These are phyloP conservation scores for Myxocyprinus asiaticus DNA, from an alignment of 2,113 vertebrate genomes.

Conservation along the genomic window DNA sequence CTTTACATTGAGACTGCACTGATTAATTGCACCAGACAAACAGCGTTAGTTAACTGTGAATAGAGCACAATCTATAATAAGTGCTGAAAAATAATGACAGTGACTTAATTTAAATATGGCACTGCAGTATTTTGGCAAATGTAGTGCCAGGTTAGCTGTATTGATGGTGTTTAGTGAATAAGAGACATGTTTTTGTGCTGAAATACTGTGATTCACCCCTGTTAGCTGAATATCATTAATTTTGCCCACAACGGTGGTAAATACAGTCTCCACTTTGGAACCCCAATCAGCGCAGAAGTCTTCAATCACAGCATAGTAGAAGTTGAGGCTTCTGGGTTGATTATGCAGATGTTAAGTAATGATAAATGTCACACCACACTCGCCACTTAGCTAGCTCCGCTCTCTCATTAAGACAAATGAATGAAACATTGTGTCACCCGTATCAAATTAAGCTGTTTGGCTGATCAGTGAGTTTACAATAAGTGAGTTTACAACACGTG, in stretches of 20 bases:
- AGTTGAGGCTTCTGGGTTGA: constrained; percentile 14
- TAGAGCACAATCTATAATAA: too few species aligned
- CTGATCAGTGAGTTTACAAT: constrained; percentile 21
- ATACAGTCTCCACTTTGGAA: not conserved
- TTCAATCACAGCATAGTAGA: not conserved
- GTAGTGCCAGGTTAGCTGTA: not conserved
- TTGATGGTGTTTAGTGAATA: too few species aligned
- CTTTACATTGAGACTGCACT: too few species aligned
- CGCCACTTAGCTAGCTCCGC: not conserved
- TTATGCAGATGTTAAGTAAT: constrained; percentile 40
- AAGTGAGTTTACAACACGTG: not conserved
- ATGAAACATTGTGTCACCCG: constrained; percentile 26
- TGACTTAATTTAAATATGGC: too few species aligned
- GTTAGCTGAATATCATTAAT: not conserved
- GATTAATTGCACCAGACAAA: too few species aligned
- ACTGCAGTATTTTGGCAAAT: too few species aligned
- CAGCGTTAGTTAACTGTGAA: too few species aligned
- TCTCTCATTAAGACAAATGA: constrained; percentile 22
- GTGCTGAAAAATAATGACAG: too few species aligned
- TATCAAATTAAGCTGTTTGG: constrained; percentile 35
- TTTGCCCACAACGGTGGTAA: not conserved
- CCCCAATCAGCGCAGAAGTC: not conserved
- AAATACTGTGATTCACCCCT: too few species aligned
- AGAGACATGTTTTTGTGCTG: too few species aligned
- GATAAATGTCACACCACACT: constrained; percentile 31